Evolutionary conservation across 2,797 vertebrate genomes (phyloP).

Genomic region (Columba guinea): DNA sequence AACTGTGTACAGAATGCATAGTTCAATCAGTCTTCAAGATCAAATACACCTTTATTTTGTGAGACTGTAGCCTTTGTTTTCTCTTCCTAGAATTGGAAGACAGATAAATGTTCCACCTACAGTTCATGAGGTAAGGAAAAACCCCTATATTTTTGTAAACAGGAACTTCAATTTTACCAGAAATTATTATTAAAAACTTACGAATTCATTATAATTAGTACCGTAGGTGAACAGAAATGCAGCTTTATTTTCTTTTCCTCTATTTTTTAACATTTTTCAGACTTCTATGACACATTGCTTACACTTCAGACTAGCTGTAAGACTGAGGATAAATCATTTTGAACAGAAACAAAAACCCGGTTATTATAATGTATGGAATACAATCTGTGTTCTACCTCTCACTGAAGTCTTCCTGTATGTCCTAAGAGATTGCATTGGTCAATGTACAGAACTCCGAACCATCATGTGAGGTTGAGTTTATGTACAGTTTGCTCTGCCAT

Average conservation of each 20-base stretch:
- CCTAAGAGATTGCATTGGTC: background rate
- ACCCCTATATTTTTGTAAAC: background rate
- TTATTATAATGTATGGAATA: background rate
- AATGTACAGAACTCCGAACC: background rate
- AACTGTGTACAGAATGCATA: background rate
- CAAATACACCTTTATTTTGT: background rate
- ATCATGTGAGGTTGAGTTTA: background rate
- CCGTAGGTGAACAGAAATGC: background rate
- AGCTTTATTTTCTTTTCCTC: background rate
- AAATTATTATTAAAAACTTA: background rate
- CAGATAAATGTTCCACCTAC: background rate
- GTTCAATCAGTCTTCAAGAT: background rate
- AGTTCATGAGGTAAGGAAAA: background rate
- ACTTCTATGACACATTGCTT: background rate
- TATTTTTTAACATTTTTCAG: accelerated
- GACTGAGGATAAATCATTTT: background rate
- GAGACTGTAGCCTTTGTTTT: background rate
- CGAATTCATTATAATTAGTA: background rate
- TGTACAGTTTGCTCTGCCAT: background rate
- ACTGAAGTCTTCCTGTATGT: background rate
- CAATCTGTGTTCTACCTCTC: background rate
- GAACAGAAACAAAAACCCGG: background rate
- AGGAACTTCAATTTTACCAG: background rate
- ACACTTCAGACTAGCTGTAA: background rate
- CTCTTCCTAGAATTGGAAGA: background rate